phyloP scores from a whole-genome alignment of 2,797 vertebrate species.

The Protonibea diacanthus region DNA sequence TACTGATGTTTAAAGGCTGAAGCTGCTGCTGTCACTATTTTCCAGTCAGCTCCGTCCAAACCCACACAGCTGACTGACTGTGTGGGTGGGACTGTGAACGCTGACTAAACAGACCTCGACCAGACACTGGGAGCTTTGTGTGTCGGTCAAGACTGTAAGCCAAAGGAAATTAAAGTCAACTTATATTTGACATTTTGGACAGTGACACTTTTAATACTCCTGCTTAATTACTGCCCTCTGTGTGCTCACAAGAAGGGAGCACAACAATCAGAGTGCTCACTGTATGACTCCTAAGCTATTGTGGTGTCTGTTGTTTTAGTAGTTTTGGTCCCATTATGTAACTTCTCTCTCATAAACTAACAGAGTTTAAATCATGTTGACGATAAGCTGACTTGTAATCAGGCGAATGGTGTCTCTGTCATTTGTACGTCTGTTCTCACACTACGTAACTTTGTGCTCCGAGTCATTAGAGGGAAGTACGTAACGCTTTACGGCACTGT shows the following conservation, averaged over 20 bases:
- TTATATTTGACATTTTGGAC: constrained; percentile 32
- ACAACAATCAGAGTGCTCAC: not conserved
- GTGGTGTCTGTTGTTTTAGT: too few species aligned
- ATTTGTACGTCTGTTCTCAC: too few species aligned
- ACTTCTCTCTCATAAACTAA: too few species aligned
- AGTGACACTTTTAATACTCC: constrained; percentile 29
- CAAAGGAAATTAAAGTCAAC: constrained; percentile 49
- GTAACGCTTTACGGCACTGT: too few species aligned
- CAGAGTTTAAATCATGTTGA: too few species aligned
- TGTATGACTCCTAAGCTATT: not conserved
- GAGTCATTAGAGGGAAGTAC: too few species aligned
- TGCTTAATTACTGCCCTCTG: not conserved
- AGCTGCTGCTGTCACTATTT: constrained; percentile 48
- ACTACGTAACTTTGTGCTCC: too few species aligned
- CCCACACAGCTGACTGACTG: constrained; percentile 54
- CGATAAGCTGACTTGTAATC: too few species aligned
- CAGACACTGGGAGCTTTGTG: constrained; percentile 57
- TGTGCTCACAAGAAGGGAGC: not conserved
- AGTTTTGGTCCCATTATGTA: too few species aligned
- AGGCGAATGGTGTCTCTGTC: too few species aligned
- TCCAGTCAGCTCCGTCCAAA: constrained; percentile 48
- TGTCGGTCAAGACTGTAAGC: constrained; percentile 36
- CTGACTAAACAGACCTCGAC: constrained; percentile 50
- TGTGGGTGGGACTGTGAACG: constrained; percentile 47
- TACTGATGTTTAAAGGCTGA: constrained; percentile 35